Percentiles rank a stretch among this genome's conserved stretches.
These are phyloP conservation scores for Cancer borealis DNA, from an alignment of 2,888 invertebrate species.

Conservation along the genomic window DNA sequence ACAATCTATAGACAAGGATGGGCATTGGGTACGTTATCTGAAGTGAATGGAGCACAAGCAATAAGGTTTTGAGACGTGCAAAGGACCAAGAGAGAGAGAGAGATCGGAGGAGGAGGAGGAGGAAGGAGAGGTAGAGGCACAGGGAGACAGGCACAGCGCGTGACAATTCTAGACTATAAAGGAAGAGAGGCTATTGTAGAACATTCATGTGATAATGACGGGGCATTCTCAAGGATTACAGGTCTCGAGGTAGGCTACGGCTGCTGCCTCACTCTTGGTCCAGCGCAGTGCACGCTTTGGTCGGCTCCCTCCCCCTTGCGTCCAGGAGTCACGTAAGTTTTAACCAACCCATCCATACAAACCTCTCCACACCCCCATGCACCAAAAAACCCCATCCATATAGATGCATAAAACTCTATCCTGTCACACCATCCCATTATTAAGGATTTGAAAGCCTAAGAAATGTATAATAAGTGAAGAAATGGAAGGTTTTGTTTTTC, in stretches of 20 bases:
- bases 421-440: not conserved
- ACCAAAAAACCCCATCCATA: not conserved
- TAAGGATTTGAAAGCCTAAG: not conserved
- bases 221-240: slow-evolving; percentile 42
- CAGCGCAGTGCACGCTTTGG: not conserved
- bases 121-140: not conserved
- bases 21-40: not conserved
- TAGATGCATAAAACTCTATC: not conserved
- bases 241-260: not conserved
- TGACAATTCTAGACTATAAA: not conserved
- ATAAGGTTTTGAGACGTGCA: not conserved
- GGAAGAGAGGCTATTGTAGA: not conserved
- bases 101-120: not conserved
- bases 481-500: not conserved
- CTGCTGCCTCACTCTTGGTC: not conserved
- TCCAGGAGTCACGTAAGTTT: not conserved
- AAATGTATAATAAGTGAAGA: not conserved
- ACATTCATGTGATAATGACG: slow-evolving; percentile 46
- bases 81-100: not conserved
- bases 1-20: not conserved
- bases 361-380: not conserved
- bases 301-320: not conserved
- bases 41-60: not conserved
- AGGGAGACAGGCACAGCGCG: not conserved
- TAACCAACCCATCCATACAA: not conserved